Base-by-base conservation (phyloP, 2,797 vertebrate genomes). In the Galagoides demidoff region DNA sequence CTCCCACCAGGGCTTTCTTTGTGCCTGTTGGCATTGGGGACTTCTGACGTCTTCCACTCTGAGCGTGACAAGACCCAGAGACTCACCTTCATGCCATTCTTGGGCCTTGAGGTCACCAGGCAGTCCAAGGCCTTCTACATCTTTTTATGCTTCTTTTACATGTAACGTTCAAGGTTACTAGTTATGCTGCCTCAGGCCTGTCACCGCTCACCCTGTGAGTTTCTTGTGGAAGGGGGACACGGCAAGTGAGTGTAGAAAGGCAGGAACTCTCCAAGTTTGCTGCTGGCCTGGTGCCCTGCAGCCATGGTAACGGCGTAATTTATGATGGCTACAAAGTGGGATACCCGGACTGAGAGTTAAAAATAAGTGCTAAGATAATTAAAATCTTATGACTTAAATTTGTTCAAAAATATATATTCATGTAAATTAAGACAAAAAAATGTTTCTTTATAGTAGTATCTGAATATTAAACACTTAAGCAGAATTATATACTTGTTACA, bases 21-120 rank as follows among this genome's bases (percentile, higher is more conserved):
- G 22, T 71, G 55, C 14, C 37, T 29, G 4, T 1, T 7, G 55
- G 34, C 29, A 8, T 10, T 39, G 2, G 0, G 4, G 11, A 5
- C n/a, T 20, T 6, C 34, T 14, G 3, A 7, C 1, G 2, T 31
- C 73, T 85, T 34, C 39, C 34, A 5, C 20, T 20, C 71, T 19
- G 2, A 78, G 29, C n/a, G 23, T 23, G 63, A 16, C 16, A 39
- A 23, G 27, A 13, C 25, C 14, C 11, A 23, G 16, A 31, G 45
- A 5, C 2, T 88, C 8, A 0, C 17, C 4, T 3, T 13, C 0
- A 1, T n/a, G 12, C 11, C 17, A 0, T 10, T 10, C 29, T 63
- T 29, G 16, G 3, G 27, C 87, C 10, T 7, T 0, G 10, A 34
- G 5, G 10, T 31, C 25, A 13, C 7, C 10, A 10, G 43, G 7